phyloP scores from a whole-genome alignment of 2,113 vertebrate species.

The Macquaria ambigua region DNA sequence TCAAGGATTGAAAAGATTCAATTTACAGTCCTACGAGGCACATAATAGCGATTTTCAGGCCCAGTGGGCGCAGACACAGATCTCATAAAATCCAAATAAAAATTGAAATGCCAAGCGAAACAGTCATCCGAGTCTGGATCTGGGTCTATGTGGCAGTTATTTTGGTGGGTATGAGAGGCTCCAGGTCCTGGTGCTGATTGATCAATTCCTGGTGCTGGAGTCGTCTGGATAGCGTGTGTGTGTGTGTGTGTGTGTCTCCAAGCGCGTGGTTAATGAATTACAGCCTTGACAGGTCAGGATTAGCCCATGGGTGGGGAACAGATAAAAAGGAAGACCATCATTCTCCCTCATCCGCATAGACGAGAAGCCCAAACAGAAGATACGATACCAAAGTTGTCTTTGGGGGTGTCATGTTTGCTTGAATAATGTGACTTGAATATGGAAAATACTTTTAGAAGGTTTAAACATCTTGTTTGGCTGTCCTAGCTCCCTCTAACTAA shows the following conservation, averaged over 20 bases:
- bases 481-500: background rate
- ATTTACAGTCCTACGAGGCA: background rate
- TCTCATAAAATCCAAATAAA: conserved; percentile 11
- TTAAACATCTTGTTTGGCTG: background rate
- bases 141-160: conserved; percentile 14
- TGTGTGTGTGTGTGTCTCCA: conserved; percentile 22
- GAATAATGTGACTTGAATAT: background rate
- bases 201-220: conserved; percentile 55
- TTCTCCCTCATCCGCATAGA: conserved; percentile 28
- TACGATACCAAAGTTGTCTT: background rate
- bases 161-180: conserved; percentile 44
- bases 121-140: background rate
- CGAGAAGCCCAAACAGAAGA: conserved; percentile 23
- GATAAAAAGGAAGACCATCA: conserved; percentile 64
- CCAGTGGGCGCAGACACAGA: background rate
- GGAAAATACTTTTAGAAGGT: background rate
- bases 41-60: background rate
- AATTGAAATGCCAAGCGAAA: background rate
- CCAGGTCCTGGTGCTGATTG: conserved; percentile 52
- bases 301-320: conserved; percentile 53
- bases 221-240: conserved; percentile 29
- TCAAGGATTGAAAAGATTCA: background rate
- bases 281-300: conserved; percentile 66
- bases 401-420: background rate
- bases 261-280: conserved; percentile 69